A percentile compares a stretch with the other conserved stretches of the same genome.
These are phyloP conservation scores for Ligdia adustata DNA, from an alignment of 2,888 invertebrate genomes.

Conservation along the genomic window DNA sequence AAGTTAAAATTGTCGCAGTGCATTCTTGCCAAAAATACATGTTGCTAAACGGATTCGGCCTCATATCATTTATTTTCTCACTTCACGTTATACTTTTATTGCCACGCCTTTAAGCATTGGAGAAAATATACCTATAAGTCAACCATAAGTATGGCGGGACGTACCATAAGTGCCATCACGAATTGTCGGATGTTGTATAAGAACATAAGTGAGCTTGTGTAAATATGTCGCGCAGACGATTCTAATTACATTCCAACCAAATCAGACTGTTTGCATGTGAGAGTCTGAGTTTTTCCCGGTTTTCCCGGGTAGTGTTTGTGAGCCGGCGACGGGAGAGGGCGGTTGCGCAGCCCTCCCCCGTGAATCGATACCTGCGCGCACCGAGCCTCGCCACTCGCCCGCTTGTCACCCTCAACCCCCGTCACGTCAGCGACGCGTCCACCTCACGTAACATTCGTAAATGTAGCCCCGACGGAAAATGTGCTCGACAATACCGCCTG, in stretches of 20 bases:
- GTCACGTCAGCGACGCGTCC: conserved; percentile 62
- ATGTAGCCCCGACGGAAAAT: conserved; percentile 49
- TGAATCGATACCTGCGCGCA: conserved; percentile 77
- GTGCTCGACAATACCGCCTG: conserved; percentile 32
- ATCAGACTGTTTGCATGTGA: conserved; percentile 22
- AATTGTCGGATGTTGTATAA: background rate
- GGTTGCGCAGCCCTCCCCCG: conserved; percentile 52
- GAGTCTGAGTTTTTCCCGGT: conserved; percentile 62
- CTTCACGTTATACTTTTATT: conserved; percentile 4
- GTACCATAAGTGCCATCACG: too few relatives aligned
- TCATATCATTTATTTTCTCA: conserved; percentile 14
- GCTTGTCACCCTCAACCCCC: conserved; percentile 63
- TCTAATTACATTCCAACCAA: conserved; percentile 23
- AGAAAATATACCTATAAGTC: too few relatives aligned
- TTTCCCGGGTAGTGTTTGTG: conserved; percentile 59
- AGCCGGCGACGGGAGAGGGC: conserved; percentile 57
- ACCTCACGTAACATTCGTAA: conserved; percentile 42
- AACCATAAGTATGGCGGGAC: too few relatives aligned
- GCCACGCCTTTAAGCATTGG: background rate
- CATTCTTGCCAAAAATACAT: conserved; percentile 35
- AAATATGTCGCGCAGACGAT: conserved; percentile 14
- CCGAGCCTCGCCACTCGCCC: conserved; percentile 36
- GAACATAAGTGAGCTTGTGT: background rate
- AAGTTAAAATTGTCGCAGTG: conserved; percentile 35
- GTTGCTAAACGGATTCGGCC: conserved; percentile 5